Conservation (phyloP, 64 coral and sea anemone species). For the Stichodactyla helianthus region DNA sequence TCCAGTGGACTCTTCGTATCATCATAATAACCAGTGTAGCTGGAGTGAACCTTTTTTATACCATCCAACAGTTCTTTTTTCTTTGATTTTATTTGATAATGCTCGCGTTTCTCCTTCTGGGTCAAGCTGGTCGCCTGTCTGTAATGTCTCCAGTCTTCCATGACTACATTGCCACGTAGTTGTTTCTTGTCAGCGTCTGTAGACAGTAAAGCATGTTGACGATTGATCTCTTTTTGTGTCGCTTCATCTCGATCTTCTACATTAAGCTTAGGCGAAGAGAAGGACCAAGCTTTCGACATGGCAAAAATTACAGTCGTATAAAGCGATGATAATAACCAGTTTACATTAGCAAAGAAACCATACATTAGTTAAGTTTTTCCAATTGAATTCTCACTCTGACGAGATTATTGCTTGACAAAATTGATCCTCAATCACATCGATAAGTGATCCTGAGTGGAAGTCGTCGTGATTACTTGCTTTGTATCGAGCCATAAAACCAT, state of each 20-base stretch:
- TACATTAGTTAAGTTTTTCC: not conserved
- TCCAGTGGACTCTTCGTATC: not conserved
- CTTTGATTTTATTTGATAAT: conserved; percentile 3
- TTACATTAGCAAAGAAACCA: not conserved
- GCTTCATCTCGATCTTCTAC: not conserved
- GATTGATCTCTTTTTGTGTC: conserved; percentile 15
- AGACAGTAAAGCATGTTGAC: conserved; percentile 15
- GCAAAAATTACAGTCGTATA: not conserved
- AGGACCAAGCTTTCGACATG: not conserved
- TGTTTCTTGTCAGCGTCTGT: not conserved
- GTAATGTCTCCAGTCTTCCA: not conserved
- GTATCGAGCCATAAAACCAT: not conserved
- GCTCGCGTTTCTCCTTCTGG: not conserved
- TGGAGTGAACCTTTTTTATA: conserved; percentile 3
- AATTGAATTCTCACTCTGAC: not conserved
- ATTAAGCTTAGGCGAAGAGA: not conserved
- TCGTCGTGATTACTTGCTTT: not conserved
- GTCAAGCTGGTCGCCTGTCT: not conserved
- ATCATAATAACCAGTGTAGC: conserved; percentile 30
- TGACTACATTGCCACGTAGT: not conserved
- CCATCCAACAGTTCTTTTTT: conserved; percentile 11
- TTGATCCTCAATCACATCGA: not conserved
- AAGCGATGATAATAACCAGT: not conserved
- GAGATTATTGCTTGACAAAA: not conserved
- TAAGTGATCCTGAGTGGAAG: not conserved